Evolutionary conservation across 2,113 vertebrate species (phyloP), one percentile per base, ranked within the genome.

Genomic region (Tretioscincus oriximinensis): DNA sequence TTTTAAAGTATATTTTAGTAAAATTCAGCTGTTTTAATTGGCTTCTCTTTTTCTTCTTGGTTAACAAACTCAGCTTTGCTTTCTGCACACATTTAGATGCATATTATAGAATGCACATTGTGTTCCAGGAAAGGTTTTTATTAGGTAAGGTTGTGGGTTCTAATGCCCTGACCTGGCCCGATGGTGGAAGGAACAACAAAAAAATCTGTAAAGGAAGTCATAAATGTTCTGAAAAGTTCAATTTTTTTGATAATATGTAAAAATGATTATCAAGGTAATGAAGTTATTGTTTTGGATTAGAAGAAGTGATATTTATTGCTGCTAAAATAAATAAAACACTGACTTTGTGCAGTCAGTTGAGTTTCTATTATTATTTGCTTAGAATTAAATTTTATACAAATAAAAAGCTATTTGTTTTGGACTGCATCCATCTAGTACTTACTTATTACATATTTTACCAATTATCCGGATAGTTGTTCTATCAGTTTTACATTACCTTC

Each of bases 251-350:
- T 88, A 82, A 83, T 89, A 74, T 29, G 61, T 77, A 54, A 12
- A 86, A 85, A 63, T 28, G 69, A 28, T 84, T 88, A 54, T 75
- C 1, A 21, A 71, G 70, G 61, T 71, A 63, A 31, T 49, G 66
- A 77, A 84, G 78, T 81, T 54, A 67, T 82, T 85, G 75, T 81
- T 91, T 90, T 83, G 90, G 86, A 87, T 80, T 82, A 78, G 86
- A 54, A 60, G 73, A 73, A 89, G 86, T 82, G 84, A 85, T 82
- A 88, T 29, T 14, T 80, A 90, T 88, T 81, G 63, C 63, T 69
- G 41, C 24, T 69, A 21, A 47, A n/a, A 54, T 18, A 76, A 21
- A 76, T 41, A 41, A 68, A 22, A 60, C 31, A 75, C 12, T 18
- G 65, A n/a, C 49, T 22, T 14, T 4, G 5, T 61, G 77, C 41